phyloP scores from a whole-genome alignment of 2,888 invertebrate species.

The Ectobius pallidus region DNA sequence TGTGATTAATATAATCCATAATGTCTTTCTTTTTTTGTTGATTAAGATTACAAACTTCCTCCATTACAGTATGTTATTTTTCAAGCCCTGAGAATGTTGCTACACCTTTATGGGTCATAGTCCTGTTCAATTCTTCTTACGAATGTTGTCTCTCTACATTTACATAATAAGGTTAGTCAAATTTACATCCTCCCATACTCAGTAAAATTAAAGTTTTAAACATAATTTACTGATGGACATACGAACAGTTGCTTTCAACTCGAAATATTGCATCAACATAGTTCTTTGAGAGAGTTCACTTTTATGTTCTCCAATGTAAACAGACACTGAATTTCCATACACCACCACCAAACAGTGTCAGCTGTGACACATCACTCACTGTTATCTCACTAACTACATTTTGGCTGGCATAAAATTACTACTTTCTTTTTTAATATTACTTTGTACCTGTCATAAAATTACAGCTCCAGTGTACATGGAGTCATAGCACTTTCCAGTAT shows the following conservation, averaged over 20 bases:
- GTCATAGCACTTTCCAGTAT: no score
- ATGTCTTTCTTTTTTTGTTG: no score
- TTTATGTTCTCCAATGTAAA: no score
- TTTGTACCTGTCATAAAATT: neutral
- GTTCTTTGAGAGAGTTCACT: no score
- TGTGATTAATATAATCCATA: no score
- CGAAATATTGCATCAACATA: constrained; percentile 6
- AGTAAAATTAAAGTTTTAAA: neutral
- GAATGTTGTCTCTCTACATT: no score
- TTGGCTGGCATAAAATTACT: constrained; percentile 6
- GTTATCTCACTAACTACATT: neutral
- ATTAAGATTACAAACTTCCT: no score
- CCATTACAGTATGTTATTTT: neutral
- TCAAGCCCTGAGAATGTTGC: constrained; percentile 14
- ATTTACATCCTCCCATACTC: no score
- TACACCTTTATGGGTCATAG: no score
- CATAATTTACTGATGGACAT: neutral
- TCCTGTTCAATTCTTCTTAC: no score
- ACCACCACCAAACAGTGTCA: neutral
- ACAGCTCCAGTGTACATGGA: neutral
- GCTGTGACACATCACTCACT: neutral
- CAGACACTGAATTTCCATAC: no score
- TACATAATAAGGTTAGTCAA: neutral
- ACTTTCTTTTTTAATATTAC: neutral
- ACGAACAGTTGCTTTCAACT: neutral